Base-by-base conservation (phyloP, 1,140 invertebrate genomes). In the Zophobas atratus region DNA sequence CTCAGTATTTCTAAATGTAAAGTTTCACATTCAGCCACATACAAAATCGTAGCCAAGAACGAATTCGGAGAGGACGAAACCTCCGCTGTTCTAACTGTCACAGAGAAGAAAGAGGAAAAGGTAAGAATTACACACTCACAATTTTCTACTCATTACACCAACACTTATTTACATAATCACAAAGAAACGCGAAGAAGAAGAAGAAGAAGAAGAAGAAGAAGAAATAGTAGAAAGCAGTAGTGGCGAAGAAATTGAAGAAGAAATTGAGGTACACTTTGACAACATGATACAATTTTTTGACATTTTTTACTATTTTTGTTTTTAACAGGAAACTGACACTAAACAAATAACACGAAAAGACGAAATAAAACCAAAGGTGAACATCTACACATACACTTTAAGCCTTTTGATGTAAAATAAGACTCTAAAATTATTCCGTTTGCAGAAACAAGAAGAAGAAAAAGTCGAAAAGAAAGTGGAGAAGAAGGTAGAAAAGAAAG, bases 31-130 rank as follows among this genome's bases (percentile, higher is more conserved):
- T 90, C 92, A 1, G 94, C 94, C 48, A 92, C 89, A 35, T 96
- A 96, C 85, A 95, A 92, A 84, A 91, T 96, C 33, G 90, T 95
- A 35, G 92, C 96, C 38, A 92, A 90, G 67, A 97, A 96, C 84
- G 94, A 96, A 85, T 92, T 91, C 80, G 96, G 96, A 63, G 92
- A 93, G 85, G 94, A 93, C 82, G 95, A 96, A 86, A 94, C 93
- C 1, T 90, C 91, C 8, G 94, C 94, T 38, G 90, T 92, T 83
- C 87, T 97, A 34, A 93, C 91, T 41, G 90, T 97, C 35, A 90
- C 91, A 78, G 91, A 87, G 78, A 85, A 84, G 75, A 84, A 87
- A 71, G 84, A 86, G 71, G 80, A 83, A 79, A 78, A 82, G 77
- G 79, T 76, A 74, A 79, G 74, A 35, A 6, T 51, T 49, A 36